A percentile compares a stretch with the other conserved stretches of the same genome.
phyloP scores from a whole-genome alignment of 2,113 vertebrate species.

The Connochaetes taurinus region DNA sequence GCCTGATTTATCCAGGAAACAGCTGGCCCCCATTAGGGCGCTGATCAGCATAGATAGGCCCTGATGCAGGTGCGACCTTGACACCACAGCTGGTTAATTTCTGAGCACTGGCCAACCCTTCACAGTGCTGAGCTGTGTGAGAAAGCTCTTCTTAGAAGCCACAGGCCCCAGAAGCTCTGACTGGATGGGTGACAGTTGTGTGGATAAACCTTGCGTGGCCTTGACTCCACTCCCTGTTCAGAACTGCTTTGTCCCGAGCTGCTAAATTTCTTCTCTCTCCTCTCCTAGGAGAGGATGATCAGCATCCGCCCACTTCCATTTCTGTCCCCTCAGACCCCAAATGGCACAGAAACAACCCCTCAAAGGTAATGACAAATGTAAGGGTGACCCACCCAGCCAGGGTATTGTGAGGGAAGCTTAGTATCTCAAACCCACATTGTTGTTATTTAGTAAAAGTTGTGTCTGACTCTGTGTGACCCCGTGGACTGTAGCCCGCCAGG shows the following conservation, averaged over 20 bases:
- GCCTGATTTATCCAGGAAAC: background rate
- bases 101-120: background rate
- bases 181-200: rapidly evolving
- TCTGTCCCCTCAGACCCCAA: background rate
- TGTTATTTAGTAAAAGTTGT: background rate
- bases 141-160: background rate
- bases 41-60: background rate
- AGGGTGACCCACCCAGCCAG: background rate
- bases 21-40: background rate
- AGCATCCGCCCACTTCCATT: background rate
- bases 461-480: background rate
- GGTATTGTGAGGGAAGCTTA: background rate
- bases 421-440: background rate
- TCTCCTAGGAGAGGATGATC: background rate
- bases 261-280: background rate
- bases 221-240: background rate
- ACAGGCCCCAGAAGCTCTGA: background rate
- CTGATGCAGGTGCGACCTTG: background rate
- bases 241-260: background rate
- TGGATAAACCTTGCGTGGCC: background rate
- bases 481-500: rapidly evolving
- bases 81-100: background rate
- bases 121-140: background rate
- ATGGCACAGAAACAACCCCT: background rate
- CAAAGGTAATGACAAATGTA: background rate